Evolutionary conservation across 2,797 vertebrate species (phyloP).

Genomic region (Babyrousa celebensis): DNA sequence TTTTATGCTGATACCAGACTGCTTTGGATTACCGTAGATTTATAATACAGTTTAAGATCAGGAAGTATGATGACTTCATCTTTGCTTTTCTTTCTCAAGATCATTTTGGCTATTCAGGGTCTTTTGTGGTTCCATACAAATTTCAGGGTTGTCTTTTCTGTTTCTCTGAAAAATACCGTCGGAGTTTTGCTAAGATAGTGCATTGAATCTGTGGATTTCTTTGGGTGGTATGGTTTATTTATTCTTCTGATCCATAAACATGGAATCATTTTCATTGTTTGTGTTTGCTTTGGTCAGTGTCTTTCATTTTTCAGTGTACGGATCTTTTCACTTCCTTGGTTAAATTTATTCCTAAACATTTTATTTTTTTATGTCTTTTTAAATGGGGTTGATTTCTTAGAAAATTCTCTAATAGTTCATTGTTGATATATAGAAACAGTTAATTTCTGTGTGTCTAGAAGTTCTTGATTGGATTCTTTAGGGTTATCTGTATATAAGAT

Average conservation of each 20-base stretch:
- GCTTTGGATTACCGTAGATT: background rate
- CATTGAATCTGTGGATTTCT: background rate
- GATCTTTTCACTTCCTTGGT: background rate
- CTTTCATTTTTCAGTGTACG: background rate
- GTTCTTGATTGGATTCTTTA: background rate
- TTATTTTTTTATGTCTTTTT: background rate
- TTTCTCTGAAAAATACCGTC: background rate
- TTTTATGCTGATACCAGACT: background rate
- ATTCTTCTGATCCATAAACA: background rate
- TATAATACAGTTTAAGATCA: background rate
- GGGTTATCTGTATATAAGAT: background rate
- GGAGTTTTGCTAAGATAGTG: background rate
- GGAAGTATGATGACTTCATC: background rate
- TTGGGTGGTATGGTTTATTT: background rate
- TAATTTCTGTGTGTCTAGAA: background rate
- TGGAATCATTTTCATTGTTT: background rate
- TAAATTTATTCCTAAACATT: background rate
- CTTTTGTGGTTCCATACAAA: background rate
- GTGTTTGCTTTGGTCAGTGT: background rate
- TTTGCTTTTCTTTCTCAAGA: background rate
- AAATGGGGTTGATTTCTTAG: background rate
- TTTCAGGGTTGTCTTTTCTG: background rate
- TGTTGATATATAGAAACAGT: background rate
- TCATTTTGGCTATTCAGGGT: background rate
- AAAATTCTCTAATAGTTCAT: background rate